Evolutionary conservation across 1,140 invertebrate genomes (phyloP).

Genomic region (Drosophila sp.): DNA sequence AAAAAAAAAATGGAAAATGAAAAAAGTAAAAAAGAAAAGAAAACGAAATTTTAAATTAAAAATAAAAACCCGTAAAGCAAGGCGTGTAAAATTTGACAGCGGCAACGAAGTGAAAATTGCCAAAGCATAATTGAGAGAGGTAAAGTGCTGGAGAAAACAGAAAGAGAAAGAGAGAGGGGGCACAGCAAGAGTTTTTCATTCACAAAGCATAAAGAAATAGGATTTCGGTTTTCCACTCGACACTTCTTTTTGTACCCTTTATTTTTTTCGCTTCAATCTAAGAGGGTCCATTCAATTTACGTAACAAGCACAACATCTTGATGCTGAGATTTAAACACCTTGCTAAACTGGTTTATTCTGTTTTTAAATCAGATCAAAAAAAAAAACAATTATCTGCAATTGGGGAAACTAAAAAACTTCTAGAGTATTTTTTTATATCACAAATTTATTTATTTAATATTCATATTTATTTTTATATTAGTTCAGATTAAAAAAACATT

Average conservation of each 20-base stretch:
- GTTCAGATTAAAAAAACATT: no score
- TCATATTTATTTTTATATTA: no score
- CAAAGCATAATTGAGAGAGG: conserved; percentile 67
- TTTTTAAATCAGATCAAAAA: no score
- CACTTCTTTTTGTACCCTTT: neutral
- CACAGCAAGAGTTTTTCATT: neutral
- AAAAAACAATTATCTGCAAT: no score
- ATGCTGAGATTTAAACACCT: no score
- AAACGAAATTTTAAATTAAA: conserved; percentile 57
- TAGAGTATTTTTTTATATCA: no score
- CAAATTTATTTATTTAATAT: no score
- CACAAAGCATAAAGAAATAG: conserved; percentile 27
- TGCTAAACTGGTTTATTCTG: no score
- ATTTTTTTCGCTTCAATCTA: neutral
- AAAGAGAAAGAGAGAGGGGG: neutral
- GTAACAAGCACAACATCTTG: neutral
- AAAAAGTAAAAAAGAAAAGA: conserved; percentile 34
- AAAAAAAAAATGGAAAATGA: conserved; percentile 31
- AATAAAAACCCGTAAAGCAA: conserved; percentile 60
- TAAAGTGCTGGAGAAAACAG: conserved; percentile 6
- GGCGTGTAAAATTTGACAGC: conserved; percentile 76
- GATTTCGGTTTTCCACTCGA: conserved; percentile 3
- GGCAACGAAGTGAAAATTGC: conserved; percentile 78
- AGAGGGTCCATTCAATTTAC: neutral
- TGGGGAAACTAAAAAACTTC: no score